These are phyloP conservation scores for Actinia equina DNA, from an alignment of 64 coral and sea anemone species.

Conservation along the genomic window DNA sequence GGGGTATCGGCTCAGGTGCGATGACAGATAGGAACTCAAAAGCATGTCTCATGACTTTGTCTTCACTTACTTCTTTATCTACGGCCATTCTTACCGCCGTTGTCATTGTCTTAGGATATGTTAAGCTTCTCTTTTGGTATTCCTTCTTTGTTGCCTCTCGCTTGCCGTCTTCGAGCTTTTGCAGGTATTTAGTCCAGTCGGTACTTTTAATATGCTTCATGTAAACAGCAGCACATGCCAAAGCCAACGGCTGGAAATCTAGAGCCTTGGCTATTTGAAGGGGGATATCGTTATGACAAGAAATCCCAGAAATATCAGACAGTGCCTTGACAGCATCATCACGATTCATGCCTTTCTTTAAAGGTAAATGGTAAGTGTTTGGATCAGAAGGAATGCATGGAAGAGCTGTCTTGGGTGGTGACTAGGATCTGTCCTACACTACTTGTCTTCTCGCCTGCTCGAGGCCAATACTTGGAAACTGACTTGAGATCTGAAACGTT, in stretches of 20 bases:
- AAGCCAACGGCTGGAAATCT: constrained; percentile 51
- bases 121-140: constrained; percentile 11
- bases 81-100: constrained; percentile 41
- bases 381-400: background rate
- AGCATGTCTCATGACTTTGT: constrained; percentile 21
- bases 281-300: constrained; percentile 16
- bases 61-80: constrained; percentile 3
- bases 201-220: constrained; percentile 5
- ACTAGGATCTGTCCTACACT: constrained; percentile 24
- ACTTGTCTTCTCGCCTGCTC: background rate
- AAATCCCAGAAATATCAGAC: constrained; percentile 23
- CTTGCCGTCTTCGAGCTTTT: constrained; percentile 23
- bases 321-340: constrained; percentile 31
- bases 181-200: constrained; percentile 38
- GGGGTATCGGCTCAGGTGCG: constrained; percentile 34
- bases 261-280: constrained; percentile 31
- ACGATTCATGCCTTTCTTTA: constrained; percentile 40
- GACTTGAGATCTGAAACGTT: constrained; percentile 7
- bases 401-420: constrained; percentile 29
- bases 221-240: constrained; percentile 56
- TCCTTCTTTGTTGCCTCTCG: constrained; percentile 32
- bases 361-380: constrained; percentile 18
- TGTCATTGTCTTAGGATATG: constrained; percentile 44
- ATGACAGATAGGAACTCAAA: constrained; percentile 41
- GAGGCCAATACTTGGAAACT: constrained; percentile 13